Percentiles rank a stretch among this genome's conserved stretches.
Conservation (phyloP, 2,888 invertebrate species). For the Clostera curtula region DNA sequence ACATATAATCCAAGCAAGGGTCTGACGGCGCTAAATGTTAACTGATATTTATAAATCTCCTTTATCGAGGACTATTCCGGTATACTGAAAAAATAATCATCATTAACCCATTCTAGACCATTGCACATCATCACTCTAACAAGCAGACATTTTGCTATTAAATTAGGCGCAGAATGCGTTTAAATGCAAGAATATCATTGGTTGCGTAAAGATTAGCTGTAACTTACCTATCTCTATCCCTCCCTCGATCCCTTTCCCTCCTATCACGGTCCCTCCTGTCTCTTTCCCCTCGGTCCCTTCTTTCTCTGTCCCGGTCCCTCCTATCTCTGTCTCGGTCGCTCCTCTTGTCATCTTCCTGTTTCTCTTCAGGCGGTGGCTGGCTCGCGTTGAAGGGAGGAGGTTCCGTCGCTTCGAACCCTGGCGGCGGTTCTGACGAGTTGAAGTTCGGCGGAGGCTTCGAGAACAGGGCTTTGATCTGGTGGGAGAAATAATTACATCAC, state of each 20-base stretch:
- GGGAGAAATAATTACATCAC: slow-evolving; percentile 1
- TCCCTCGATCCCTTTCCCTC: slow-evolving; percentile 6
- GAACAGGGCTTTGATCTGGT: slow-evolving; percentile 71
- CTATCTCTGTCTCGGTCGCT: slow-evolving; percentile 27
- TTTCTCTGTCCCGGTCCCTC: slow-evolving; percentile 30
- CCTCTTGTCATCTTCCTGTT: slow-evolving; percentile 39
- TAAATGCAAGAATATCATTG: neutral
- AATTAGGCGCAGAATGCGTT: too few species aligned
- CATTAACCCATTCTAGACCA: too few species aligned
- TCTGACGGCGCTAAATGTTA: too few species aligned
- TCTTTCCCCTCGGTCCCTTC: slow-evolving; percentile 34
- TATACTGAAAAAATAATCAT: too few species aligned
- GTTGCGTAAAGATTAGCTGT: neutral
- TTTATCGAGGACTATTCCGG: too few species aligned
- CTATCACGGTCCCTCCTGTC: slow-evolving; percentile 20
- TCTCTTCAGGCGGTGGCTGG: slow-evolving; percentile 41
- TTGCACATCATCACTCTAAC: too few species aligned
- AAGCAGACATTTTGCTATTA: too few species aligned
- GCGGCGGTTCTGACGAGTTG: slow-evolving; percentile 61
- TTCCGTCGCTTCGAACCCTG: slow-evolving; percentile 45
- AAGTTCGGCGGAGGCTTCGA: slow-evolving; percentile 68
- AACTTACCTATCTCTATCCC: slow-evolving; percentile 4
- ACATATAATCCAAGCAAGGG: too few species aligned
- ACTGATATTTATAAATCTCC: too few species aligned
- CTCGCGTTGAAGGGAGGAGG: slow-evolving; percentile 40